Evolutionary conservation across 2,113 vertebrate species (phyloP).

Genomic region (Microtus ochrogaster): DNA sequence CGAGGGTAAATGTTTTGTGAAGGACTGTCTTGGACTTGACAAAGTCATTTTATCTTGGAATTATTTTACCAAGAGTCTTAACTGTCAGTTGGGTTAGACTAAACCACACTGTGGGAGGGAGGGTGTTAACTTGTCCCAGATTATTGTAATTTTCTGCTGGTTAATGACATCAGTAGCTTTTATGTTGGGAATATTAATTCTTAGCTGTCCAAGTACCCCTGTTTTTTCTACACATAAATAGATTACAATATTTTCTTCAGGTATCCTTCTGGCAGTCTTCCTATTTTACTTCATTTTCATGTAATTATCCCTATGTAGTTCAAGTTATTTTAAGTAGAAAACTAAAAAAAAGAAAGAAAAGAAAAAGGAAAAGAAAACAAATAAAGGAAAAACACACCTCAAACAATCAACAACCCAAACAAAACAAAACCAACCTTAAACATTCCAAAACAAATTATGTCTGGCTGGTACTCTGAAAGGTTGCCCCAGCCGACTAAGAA

Average conservation of each 20-base stretch:
- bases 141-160: background rate
- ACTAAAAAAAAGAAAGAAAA: background rate
- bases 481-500: background rate
- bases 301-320: background rate
- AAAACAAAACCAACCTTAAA: background rate
- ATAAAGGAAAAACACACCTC: background rate
- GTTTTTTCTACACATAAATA: background rate
- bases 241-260: background rate
- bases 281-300: background rate
- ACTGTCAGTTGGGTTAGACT: background rate
- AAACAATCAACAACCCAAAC: background rate
- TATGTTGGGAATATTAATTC: background rate
- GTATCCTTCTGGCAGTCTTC: background rate
- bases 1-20: background rate
- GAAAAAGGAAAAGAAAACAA: background rate
- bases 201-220: background rate
- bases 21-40: background rate
- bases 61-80: background rate
- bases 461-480: background rate
- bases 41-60: background rate
- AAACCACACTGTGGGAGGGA: background rate
- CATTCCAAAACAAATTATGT: background rate
- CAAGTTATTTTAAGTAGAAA: background rate
- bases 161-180: background rate
- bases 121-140: background rate